phyloP scores from a whole-genome alignment of 2,888 invertebrate species.

The Onchidella celtica region DNA sequence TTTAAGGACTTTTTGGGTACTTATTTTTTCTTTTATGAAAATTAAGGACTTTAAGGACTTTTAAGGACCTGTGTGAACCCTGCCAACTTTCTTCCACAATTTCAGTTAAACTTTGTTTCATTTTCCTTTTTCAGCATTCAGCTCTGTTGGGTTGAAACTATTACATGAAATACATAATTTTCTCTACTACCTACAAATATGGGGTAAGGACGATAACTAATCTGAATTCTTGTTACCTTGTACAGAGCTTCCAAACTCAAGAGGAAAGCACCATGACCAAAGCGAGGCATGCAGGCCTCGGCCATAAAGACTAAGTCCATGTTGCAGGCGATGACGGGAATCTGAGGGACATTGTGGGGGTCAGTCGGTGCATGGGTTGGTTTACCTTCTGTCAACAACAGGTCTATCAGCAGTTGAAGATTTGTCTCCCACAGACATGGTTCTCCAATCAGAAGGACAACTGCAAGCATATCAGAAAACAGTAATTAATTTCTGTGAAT shows the following conservation, averaged over 20 bases:
- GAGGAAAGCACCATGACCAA: slow-evolving; percentile 80
- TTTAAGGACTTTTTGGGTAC: too few relatives aligned
- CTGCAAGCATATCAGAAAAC: slow-evolving; percentile 56
- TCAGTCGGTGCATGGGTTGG: slow-evolving; percentile 72
- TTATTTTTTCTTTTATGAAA: too few relatives aligned
- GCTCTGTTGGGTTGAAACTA: too few relatives aligned
- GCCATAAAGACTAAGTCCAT: slow-evolving; percentile 80
- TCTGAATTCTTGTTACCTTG: slow-evolving; percentile 73
- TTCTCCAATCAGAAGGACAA: slow-evolving; percentile 78
- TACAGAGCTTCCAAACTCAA: slow-evolving; percentile 79
- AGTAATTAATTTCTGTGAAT: background rate
- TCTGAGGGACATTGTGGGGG: slow-evolving; percentile 63
- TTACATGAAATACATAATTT: too few relatives aligned
- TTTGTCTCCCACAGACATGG: slow-evolving; percentile 79
- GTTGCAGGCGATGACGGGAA: slow-evolving; percentile 80
- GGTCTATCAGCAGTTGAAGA: slow-evolving; percentile 79
- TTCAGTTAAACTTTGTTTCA: too few relatives aligned
- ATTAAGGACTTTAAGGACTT: too few relatives aligned
- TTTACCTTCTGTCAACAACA: slow-evolving; percentile 78
- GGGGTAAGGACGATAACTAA: too few relatives aligned
- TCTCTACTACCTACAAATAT: too few relatives aligned
- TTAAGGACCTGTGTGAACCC: too few relatives aligned
- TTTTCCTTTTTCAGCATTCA: too few relatives aligned
- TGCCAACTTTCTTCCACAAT: too few relatives aligned
- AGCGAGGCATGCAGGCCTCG: slow-evolving; percentile 79